Evolutionary conservation across 2,113 vertebrate species (phyloP), one percentile per base, ranked within the genome.

Genomic region (Cyprinus carpio): DNA sequence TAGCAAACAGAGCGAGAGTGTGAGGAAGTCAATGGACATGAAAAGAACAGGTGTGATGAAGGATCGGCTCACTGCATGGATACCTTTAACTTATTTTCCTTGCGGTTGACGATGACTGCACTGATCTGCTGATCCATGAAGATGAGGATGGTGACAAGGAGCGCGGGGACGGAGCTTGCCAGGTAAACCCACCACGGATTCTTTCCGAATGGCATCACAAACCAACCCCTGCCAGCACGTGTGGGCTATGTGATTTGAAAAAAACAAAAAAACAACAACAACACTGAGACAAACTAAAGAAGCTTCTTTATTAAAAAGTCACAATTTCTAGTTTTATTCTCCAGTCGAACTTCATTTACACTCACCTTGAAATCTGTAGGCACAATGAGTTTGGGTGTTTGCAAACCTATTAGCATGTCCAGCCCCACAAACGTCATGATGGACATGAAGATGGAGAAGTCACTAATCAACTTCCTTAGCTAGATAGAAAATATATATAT

Each of bases 61-160:
- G 31, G 9, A 71, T 2, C 69, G 40, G 34, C 34, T 72, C 20
- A 40, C 4, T 56, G 16, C 37, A 31, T 20, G 20, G 37, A 60
- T 88, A 98, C 98, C 96, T 95, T 95, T 25, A 99, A 95, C 87
- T 98, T 99, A 93, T 99, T 96, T 91, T 99, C 97, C 88, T 99
- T 98, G 86, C 97, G 93, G 93, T 98, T 99, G 85, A 98, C 96
- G 6, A 98, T 99, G 91, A 99, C 97, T 0, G 97, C 98, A 0
- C 96, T 98, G 92, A 99, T 99, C 93, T 99, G 98, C 93, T 99
- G 97, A 92, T 99, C 98, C 98, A 99, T 99, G 95, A 99, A 99
- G 94, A 99, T 97, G 91, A 99, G 95, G 91, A 99, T 99, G 86
- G 97, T 99, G 89, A 99, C 97, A 0, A 99, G 94, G 29, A 99